phyloP scores from a whole-genome alignment of 1,140 invertebrate genomes.

The Oryzaephilus surinamensis region DNA sequence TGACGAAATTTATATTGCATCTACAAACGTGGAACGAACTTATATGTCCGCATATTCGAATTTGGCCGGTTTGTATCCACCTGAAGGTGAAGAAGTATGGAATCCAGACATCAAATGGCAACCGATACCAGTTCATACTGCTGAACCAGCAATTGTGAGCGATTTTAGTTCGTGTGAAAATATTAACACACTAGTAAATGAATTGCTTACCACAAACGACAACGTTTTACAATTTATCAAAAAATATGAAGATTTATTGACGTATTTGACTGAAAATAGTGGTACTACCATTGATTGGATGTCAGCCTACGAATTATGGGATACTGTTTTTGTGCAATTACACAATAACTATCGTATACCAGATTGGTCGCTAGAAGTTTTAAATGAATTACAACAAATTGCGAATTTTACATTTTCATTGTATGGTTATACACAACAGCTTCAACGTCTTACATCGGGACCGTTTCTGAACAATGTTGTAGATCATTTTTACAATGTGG shows the following conservation, averaged over 20 bases:
- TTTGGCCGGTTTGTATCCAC: slow-evolving; percentile 72
- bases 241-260: too few species aligned
- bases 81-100: slow-evolving; percentile 50
- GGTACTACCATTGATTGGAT: too few species aligned
- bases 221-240: too few species aligned
- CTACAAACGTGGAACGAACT: slow-evolving; percentile 79
- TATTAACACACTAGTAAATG: too few species aligned
- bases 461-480: slow-evolving; percentile 43
- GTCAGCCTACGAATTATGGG: too few species aligned
- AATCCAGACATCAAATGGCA: slow-evolving; percentile 52
- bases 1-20: slow-evolving; percentile 39
- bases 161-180: too few species aligned
- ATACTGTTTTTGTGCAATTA: too few species aligned
- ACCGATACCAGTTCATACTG: too few species aligned
- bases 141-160: too few species aligned
- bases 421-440: slow-evolving; percentile 38
- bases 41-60: slow-evolving; percentile 79
- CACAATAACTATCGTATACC: too few species aligned
- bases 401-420: slow-evolving; percentile 43
- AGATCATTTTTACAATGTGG: slow-evolving; percentile 21
- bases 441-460: slow-evolving; percentile 48
- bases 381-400: slow-evolving; percentile 38
- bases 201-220: too few species aligned
- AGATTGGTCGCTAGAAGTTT: slow-evolving; percentile 53
- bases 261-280: too few species aligned